phyloP scores from a whole-genome alignment of 1,140 invertebrate species.

The Tribolium castaneum region DNA sequence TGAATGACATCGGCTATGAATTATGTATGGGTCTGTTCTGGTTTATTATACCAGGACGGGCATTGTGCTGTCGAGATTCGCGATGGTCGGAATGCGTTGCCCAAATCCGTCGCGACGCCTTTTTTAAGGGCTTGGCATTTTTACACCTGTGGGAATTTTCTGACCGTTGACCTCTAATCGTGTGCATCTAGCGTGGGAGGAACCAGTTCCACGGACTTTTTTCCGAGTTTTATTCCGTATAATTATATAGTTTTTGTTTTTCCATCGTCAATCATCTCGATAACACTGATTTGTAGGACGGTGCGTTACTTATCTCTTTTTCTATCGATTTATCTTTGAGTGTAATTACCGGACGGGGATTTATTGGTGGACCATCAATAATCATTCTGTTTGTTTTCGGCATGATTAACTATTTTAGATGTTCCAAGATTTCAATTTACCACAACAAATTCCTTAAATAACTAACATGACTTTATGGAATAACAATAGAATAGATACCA shows the following conservation, averaged over 20 bases:
- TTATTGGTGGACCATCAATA: conserved; percentile 1
- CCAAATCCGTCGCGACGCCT: conserved; percentile 17
- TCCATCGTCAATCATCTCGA: conserved; percentile 60
- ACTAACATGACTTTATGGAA: conserved; percentile 2
- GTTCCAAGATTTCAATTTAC: neutral
- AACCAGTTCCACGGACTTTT: conserved; percentile 19
- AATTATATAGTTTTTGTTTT: conserved; percentile 60
- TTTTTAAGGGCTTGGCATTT: neutral
- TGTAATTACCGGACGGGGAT: conserved; percentile 9
- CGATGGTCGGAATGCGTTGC: neutral
- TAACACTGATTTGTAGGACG: conserved; percentile 57
- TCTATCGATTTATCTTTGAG: conserved; percentile 55
- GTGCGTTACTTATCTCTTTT: conserved; percentile 56
- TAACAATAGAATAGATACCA: conserved; percentile 7
- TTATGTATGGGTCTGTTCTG: conserved; percentile 24
- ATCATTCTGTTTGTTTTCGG: conserved; percentile 6
- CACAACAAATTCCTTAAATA: neutral
- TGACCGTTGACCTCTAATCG: conserved; percentile 49
- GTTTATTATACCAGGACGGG: neutral
- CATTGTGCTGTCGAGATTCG: conserved; percentile 30
- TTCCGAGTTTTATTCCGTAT: conserved; percentile 56
- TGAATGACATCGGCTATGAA: conserved; percentile 38
- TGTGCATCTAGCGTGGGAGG: conserved; percentile 38
- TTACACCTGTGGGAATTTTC: conserved; percentile 21
- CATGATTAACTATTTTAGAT: neutral